Evolutionary conservation across 92 coral and sea anemone species (phyloP), one percentile per base, ranked within the genome.

Genomic region (Scolanthus callimorphus): DNA sequence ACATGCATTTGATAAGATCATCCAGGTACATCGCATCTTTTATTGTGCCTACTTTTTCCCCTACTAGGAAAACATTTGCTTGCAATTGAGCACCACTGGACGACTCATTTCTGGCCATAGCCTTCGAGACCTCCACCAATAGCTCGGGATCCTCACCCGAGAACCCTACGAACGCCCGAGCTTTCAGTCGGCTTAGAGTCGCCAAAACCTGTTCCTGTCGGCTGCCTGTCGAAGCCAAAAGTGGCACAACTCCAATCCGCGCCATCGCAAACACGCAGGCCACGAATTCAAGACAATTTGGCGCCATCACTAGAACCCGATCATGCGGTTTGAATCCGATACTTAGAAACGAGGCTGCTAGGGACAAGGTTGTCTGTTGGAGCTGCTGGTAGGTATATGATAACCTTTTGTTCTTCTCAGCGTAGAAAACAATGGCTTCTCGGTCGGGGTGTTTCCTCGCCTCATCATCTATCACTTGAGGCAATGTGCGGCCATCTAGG

Each of bases 371-470:
- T 22, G 55, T 50, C 1, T 44, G 56, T 27, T 44, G 44, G 57
- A 68, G 58, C 21, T 68, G 64, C 17, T 29, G 65, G 44, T 28
- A 68, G 3, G 75, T 68, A 44, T 43, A 41, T 19, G 12, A 52
- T 17, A 56, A 43, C 13, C 65, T 57, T 9, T 53, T 12, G 13
- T 31, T 9, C 43, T 55, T 47, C 13, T 25, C 56, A 55, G 55
- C 62, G 57, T 68, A 68, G 75, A 68, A 46, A 19, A 68, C 75
- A 27, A 68, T 20, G 23, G 57, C 31, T 27, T 67, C 73, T 29
- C 56, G 39, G 43, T 53, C 62, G 39, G 75, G 63, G 39, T 68
- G 57, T 55, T 68, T 44, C n/a, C 45, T 17, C 8, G 64, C 56
- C 29, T 68, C 26, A 3, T 44, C 29, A 41, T 68, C 75, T 59